Evolutionary conservation across 2,888 invertebrate genomes (phyloP).

Genomic region (Thymelicus acteon): DNA sequence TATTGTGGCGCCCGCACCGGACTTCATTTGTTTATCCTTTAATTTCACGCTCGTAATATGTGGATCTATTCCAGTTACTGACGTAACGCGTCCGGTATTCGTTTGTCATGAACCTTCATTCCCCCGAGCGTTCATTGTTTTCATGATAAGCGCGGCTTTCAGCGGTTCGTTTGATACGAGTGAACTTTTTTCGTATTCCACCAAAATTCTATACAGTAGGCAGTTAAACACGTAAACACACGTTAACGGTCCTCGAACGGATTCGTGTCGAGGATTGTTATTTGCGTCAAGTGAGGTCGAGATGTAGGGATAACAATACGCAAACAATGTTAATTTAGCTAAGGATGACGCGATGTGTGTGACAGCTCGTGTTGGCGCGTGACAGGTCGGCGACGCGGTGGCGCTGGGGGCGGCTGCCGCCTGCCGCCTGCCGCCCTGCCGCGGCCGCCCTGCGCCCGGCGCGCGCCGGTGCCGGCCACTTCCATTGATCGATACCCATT

Average conservation of each 20-base stretch:
- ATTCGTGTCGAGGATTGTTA: constrained; percentile 53
- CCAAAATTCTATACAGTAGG: constrained; percentile 6
- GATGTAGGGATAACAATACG: constrained; percentile 59
- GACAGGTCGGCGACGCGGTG: constrained; percentile 48
- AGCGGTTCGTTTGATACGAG: constrained; percentile 20
- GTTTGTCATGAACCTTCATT: constrained; percentile 65
- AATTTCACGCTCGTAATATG: constrained; percentile 74
- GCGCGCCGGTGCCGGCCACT: constrained; percentile 19
- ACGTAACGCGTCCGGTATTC: constrained; percentile 74
- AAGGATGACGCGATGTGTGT: constrained; percentile 61
- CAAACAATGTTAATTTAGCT: constrained; percentile 76
- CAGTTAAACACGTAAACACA: constrained; percentile 28
- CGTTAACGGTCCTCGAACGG: constrained; percentile 35
- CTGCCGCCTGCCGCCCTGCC: constrained; percentile 34
- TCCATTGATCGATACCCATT: constrained; percentile 29
- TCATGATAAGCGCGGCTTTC: constrained; percentile 37
- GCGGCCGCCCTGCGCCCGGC: constrained; percentile 49
- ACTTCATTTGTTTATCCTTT: constrained; percentile 84
- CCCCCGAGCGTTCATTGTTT: constrained; percentile 71
- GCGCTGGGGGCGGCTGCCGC: constrained; percentile 41
- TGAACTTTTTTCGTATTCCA: constrained; percentile 22
- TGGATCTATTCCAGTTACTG: constrained; percentile 80
- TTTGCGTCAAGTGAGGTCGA: constrained; percentile 57
- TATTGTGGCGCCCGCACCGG: constrained; percentile 73
- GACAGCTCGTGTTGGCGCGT: constrained; percentile 46